phyloP scores from a whole-genome alignment of 2,113 vertebrate species.

The Cryptomyrus ogoouensis region DNA sequence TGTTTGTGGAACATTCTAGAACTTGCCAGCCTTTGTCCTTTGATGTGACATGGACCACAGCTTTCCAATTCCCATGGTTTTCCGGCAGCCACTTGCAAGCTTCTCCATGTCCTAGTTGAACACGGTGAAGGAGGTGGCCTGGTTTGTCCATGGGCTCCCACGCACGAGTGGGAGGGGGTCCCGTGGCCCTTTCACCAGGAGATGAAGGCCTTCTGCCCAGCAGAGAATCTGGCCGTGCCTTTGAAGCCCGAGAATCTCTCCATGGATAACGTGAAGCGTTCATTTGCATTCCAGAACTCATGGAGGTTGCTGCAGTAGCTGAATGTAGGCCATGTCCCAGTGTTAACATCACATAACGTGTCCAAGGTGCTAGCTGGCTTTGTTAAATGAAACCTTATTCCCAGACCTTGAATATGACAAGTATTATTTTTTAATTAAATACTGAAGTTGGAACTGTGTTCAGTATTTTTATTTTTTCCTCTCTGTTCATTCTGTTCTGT shows the following conservation, averaged over 20 bases:
- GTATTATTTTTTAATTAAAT: conserved; percentile 4
- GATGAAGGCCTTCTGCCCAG: not conserved
- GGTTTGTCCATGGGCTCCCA: not conserved
- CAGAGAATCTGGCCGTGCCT: not conserved
- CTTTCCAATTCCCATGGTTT: not conserved
- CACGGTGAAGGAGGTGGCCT: not conserved
- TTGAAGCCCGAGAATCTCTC: not conserved
- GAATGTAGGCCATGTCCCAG: not conserved
- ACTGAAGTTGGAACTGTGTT: not conserved
- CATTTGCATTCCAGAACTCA: not conserved
- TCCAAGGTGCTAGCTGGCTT: conserved; percentile 4
- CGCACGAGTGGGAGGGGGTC: not conserved
- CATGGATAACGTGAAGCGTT: not conserved
- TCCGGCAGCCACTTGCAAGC: not conserved
- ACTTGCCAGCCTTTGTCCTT: conserved; percentile 4
- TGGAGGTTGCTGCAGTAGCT: not conserved
- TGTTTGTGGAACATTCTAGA: not conserved
- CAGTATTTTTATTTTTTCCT: not conserved
- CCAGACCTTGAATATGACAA: not conserved
- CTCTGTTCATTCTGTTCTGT: conserved; percentile 8
- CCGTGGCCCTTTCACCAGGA: not conserved
- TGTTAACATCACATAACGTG: not conserved
- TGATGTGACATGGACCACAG: not conserved
- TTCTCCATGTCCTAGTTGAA: not conserved
- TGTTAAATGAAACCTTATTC: not conserved